Conservation (phyloP, 2,888 invertebrate species). For the Digitonthophagus gazella region DNA sequence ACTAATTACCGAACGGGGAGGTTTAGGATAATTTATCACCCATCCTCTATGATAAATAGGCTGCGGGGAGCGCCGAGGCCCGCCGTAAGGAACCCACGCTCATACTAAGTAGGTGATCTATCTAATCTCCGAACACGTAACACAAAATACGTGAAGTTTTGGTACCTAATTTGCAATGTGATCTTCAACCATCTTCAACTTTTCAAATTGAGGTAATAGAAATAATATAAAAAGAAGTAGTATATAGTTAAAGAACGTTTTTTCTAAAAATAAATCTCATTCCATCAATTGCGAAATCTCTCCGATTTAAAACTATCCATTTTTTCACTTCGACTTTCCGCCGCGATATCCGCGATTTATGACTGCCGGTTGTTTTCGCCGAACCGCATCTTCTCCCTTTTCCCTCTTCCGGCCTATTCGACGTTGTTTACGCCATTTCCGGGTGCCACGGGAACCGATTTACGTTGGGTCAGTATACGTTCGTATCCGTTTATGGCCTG, state of each 20-base stretch:
- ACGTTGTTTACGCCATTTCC: neutral
- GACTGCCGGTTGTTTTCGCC: neutral
- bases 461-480: neutral
- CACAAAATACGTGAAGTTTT: neutral
- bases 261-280: neutral
- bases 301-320: neutral
- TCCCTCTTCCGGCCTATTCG: neutral
- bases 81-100: neutral
- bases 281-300: neutral
- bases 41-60: conserved; percentile 8
- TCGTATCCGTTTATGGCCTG: neutral
- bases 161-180: too few species aligned
- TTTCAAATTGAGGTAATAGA: too few species aligned
- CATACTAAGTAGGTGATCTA: neutral
- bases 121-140: neutral
- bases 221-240: too few species aligned
- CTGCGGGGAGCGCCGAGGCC: neutral
- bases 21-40: conserved; percentile 5
- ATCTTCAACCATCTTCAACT: too few species aligned
- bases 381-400: neutral
- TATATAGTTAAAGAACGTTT: neutral
- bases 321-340: neutral
- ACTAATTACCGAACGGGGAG: conserved; percentile 14
- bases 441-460: neutral
- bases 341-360: neutral